Evolutionary conservation across 35 echinoderm and acorn worm genomes (phyloP), one percentile per base, ranked within the genome.

Genomic region (Strongylocentrotus purpuratus): DNA sequence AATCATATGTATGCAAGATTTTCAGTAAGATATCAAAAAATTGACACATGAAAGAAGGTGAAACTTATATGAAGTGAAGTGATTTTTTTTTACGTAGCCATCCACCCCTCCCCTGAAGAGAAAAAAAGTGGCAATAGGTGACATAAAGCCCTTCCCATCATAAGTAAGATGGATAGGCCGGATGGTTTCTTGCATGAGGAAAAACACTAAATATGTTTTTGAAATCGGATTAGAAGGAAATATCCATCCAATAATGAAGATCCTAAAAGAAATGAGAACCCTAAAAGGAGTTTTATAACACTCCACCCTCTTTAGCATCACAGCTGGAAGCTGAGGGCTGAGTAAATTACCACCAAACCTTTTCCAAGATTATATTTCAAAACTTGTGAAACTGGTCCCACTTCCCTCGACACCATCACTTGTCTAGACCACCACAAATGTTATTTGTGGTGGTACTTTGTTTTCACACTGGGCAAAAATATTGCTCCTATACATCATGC

Each of bases 351-450:
- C 22, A n/a, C 65, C 20, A n/a, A 78, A 78, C 65, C 20, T 78
- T 78, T 41, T 78, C 20, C 65, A 78, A 78, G 65, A 78, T 78
- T 78, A 28, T 78, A 78, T 78, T 78, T 78, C 65, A 78, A 22
- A 78, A 78, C 65, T 78, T n/a, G 65, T 78, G 65, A 78, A 28
- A 78, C 65, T n/a, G 65, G 65, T 78, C 65, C 15, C 50, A 55
- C 50, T 55, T 55, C 50, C 50, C 65, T 22, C 8, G 48, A 7
- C 7, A 18, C 18, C 65, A 78, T 78, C 65, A n/a, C 20, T 78
- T 78, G 65, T 78, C 65, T 78, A 78, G 65, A 78, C 65, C 65
- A 78, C 65, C 65, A 78, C 48, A 78, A 78, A 78, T 78, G 65
- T 78, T 78, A 28, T 78, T 78, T 78, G 65, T 78, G 65, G 65